Evolutionary conservation across 2,113 vertebrate species (phyloP).

Genomic region (Poeciliopsis retropinna): DNA sequence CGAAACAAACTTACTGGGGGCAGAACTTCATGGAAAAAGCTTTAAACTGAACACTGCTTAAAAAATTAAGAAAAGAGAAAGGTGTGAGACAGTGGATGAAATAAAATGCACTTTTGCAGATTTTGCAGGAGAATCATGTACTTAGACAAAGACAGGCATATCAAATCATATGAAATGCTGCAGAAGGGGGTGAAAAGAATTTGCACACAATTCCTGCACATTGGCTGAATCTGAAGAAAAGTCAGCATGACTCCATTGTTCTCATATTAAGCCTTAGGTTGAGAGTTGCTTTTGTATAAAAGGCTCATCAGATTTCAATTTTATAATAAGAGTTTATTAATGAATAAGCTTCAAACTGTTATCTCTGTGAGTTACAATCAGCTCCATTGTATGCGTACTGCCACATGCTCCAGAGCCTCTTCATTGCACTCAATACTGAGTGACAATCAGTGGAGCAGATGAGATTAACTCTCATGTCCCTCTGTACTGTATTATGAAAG

Average conservation of each 20-base stretch:
- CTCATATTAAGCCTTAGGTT: constrained; percentile 6
- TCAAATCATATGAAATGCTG: constrained; percentile 14
- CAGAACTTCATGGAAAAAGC: background rate
- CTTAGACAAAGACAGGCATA: too few relatives aligned
- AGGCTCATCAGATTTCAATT: background rate
- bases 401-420: constrained; percentile 55
- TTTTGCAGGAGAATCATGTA: background rate
- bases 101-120: too few relatives aligned
- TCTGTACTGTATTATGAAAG: constrained; percentile 67
- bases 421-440: constrained; percentile 56
- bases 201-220: constrained; percentile 33
- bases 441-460: constrained; percentile 70
- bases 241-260: constrained; percentile 3
- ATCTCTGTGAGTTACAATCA: constrained; percentile 29
- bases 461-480: constrained; percentile 70
- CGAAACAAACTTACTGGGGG: constrained; percentile 3
- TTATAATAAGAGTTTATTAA: background rate
- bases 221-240: constrained; percentile 32
- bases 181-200: constrained; percentile 35
- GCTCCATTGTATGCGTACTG: constrained; percentile 20
- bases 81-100: background rate
- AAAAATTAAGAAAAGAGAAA: background rate
- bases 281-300: constrained; percentile 4
- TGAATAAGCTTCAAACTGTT: constrained; percentile 3
- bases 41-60: background rate